Conservation (phyloP, 2,888 invertebrate species). For the Melikaiella ostensackeni region DNA sequence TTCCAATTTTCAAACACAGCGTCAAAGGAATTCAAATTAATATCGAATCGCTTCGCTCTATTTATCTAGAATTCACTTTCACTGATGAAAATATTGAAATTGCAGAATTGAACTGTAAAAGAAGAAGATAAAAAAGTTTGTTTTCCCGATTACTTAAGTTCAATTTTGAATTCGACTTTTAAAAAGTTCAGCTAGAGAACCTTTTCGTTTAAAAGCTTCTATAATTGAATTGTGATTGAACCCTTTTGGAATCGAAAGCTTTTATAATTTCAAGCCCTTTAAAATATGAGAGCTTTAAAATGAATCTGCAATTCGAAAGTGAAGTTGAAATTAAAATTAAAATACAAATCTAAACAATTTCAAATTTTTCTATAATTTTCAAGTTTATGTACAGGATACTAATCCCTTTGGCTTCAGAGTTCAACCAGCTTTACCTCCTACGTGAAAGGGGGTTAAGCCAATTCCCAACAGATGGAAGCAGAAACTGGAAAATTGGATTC, state of each 20-base stretch:
- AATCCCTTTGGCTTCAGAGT: background rate
- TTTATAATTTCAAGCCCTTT: background rate
- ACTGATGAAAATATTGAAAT: no score
- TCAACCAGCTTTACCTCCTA: slow-evolving; percentile 19
- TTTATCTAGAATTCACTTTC: no score
- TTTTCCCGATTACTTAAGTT: background rate
- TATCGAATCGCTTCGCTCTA: no score
- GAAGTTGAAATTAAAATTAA: no score
- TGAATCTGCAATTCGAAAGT: no score
- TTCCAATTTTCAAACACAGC: no score
- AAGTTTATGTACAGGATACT: background rate
- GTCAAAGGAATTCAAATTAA: no score
- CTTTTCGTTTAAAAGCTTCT: background rate
- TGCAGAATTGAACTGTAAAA: no score
- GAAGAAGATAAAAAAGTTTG: background rate
- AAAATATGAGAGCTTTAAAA: background rate
- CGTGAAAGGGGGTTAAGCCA: slow-evolving; percentile 6
- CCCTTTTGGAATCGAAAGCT: background rate
- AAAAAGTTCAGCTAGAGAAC: background rate
- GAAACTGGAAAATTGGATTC: slow-evolving; percentile 9
- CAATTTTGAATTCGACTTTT: background rate
- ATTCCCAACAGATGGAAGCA: slow-evolving; percentile 25
- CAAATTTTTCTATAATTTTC: background rate
- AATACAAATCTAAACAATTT: no score
- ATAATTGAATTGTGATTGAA: background rate